A percentile compares a stretch with the other conserved stretches of the same genome.
phyloP scores from a whole-genome alignment of 2,797 vertebrate genomes.

The Melanotaenia pygmaea region DNA sequence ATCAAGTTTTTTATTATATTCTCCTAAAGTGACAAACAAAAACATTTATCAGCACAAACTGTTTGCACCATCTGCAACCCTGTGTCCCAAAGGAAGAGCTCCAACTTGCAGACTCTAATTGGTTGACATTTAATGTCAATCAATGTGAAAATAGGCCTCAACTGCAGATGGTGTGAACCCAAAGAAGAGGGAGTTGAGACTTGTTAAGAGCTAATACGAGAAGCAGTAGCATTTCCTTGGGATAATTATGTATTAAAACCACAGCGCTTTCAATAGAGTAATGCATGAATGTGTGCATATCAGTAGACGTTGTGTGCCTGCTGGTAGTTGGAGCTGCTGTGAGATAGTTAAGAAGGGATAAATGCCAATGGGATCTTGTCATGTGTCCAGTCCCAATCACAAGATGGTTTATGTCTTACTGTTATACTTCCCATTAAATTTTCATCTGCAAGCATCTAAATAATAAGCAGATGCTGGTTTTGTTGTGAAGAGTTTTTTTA shows the following conservation, averaged over 20 bases:
- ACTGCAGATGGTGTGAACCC: constrained; percentile 39
- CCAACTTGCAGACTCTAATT: constrained; percentile 45
- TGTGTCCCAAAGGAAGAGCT: constrained; percentile 15
- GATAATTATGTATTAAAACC: background rate
- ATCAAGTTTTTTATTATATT: constrained; percentile 12
- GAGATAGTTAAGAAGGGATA: constrained; percentile 41
- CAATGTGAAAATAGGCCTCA: constrained; percentile 24
- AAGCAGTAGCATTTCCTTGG: constrained; percentile 20
- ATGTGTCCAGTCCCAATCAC: constrained; percentile 43
- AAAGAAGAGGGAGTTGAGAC: constrained; percentile 8
- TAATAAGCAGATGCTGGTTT: constrained; percentile 49
- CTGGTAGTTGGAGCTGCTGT: constrained; percentile 23
- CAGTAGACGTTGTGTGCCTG: constrained; percentile 27
- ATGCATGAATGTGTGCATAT: constrained; percentile 16
- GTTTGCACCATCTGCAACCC: constrained; percentile 39
- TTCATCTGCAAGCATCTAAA: constrained; percentile 58
- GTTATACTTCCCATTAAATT: constrained; percentile 43
- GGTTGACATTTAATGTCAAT: constrained; percentile 48
- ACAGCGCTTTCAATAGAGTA: background rate
- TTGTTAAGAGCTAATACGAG: constrained; percentile 25
- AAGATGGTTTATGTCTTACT: constrained; percentile 42
- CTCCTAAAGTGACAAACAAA: constrained; percentile 17
- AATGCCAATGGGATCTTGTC: constrained; percentile 52
- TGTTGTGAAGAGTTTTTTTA: constrained; percentile 51
- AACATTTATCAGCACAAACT: constrained; percentile 32